A percentile compares a stretch with the other conserved stretches of the same genome.
Conservation (phyloP, 2,113 vertebrate genomes). For the Microtus ochrogaster region DNA sequence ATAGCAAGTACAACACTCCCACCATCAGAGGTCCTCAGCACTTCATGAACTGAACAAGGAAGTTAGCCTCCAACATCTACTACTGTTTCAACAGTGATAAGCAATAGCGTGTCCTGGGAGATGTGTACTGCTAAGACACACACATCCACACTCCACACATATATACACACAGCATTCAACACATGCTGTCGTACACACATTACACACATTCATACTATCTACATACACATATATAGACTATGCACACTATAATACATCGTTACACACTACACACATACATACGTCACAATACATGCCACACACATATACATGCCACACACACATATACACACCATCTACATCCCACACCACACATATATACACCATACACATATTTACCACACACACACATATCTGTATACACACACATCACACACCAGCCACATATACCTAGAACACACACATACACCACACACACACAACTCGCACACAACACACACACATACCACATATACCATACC, state of each 20-base stretch:
- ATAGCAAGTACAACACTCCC: slow-evolving; percentile 38
- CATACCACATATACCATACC: background rate
- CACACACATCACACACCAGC: background rate
- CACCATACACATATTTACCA: background rate
- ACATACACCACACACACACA: background rate
- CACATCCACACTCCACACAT: too few species aligned
- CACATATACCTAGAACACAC: too few species aligned
- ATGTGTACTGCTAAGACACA: background rate
- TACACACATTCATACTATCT: background rate
- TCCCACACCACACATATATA: background rate
- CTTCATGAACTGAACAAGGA: slow-evolving; percentile 34
- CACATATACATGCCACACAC: background rate
- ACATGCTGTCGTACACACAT: background rate
- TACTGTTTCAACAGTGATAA: background rate
- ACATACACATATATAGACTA: background rate
- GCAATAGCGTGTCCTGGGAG: background rate
- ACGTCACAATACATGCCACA: background rate
- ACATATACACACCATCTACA: background rate
- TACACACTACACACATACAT: background rate
- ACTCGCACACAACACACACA: background rate
- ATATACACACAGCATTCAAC: too few species aligned
- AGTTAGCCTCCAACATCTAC: background rate
- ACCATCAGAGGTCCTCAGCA: slow-evolving; percentile 80
- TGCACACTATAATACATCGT: too few species aligned
- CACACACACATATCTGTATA: background rate